Evolutionary conservation across 2,888 invertebrate genomes (phyloP).

Genomic region (Lepeophtheirus nordmannii): DNA sequence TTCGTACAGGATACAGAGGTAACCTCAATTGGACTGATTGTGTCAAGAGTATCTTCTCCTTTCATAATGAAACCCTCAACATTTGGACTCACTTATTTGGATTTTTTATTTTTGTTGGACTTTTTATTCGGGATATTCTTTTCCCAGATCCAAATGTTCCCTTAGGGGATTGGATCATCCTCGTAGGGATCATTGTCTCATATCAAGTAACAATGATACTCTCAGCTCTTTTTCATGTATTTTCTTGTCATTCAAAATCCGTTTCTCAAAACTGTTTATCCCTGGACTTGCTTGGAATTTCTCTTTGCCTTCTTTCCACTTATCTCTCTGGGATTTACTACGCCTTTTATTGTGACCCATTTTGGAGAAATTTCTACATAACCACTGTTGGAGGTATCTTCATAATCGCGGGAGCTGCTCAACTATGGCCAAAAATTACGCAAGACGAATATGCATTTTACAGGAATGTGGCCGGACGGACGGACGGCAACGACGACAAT

Average conservation of each 20-base stretch:
- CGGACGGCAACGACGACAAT: no score
- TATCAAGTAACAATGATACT: slow-evolving; percentile 78
- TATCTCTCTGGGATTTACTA: slow-evolving; percentile 91
- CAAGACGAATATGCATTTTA: slow-evolving; percentile 4
- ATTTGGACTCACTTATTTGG: slow-evolving; percentile 79
- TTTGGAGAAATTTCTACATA: slow-evolving; percentile 62
- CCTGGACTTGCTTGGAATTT: slow-evolving; percentile 82
- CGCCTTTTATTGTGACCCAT: slow-evolving; percentile 87
- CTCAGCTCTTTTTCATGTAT: slow-evolving; percentile 82
- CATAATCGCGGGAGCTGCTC: slow-evolving; percentile 57
- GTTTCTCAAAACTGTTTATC: slow-evolving; percentile 71
- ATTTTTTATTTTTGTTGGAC: slow-evolving; percentile 39
- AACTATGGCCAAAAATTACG: slow-evolving; percentile 40
- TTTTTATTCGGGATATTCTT: slow-evolving; percentile 38
- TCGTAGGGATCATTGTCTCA: slow-evolving; percentile 40
- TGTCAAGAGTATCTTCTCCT: slow-evolving; percentile 51
- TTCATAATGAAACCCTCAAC: slow-evolving; percentile 64
- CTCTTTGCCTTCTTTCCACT: slow-evolving; percentile 75
- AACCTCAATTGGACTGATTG: slow-evolving; percentile 64
- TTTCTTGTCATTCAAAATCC: slow-evolving; percentile 74
- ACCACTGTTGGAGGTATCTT: slow-evolving; percentile 65
- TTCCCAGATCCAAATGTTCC: slow-evolving; percentile 49
- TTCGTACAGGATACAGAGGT: slow-evolving; percentile 67
- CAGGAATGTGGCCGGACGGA: not conserved
- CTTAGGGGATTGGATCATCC: slow-evolving; percentile 64